Conservation (phyloP, 2,888 invertebrate genomes). For the Diadromus collaris region DNA sequence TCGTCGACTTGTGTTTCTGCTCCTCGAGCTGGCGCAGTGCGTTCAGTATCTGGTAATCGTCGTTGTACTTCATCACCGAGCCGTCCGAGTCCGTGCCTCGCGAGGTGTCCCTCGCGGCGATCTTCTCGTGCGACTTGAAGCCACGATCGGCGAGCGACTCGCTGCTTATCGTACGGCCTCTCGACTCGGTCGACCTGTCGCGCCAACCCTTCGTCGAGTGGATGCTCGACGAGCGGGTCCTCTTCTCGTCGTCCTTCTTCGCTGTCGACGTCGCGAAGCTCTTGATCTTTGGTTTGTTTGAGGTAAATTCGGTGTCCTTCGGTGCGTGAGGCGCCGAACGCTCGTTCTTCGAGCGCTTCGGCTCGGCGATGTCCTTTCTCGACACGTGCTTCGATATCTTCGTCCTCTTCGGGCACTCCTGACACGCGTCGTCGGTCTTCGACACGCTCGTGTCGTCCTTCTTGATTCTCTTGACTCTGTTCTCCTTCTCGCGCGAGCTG, state of each 20-base stretch:
- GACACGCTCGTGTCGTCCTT: constrained; percentile 71
- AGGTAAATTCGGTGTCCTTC: constrained; percentile 63
- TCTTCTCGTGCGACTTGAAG: constrained; percentile 67
- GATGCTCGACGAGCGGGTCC: constrained; percentile 66
- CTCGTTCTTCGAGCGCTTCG: constrained; percentile 54
- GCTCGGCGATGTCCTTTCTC: constrained; percentile 71
- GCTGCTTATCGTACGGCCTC: constrained; percentile 69
- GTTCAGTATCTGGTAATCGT: constrained; percentile 66
- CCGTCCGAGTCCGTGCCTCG: constrained; percentile 67
- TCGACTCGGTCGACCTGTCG: constrained; percentile 70
- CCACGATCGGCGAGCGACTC: constrained; percentile 70
- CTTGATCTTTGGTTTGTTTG: constrained; percentile 71
- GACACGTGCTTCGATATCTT: constrained; percentile 73
- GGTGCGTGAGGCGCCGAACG: constrained; percentile 27
- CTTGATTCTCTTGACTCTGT: constrained; percentile 75
- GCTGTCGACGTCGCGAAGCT: constrained; percentile 70
- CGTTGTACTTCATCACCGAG: constrained; percentile 70
- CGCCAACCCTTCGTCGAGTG: constrained; percentile 68
- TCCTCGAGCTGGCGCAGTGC: constrained; percentile 69
- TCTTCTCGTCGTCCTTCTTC: constrained; percentile 74
- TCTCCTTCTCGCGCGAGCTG: constrained; percentile 76
- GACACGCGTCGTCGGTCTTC: constrained; percentile 65
- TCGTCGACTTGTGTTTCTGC: constrained; percentile 66
- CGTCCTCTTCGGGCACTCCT: constrained; percentile 67
- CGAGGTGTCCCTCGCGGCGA: constrained; percentile 68